These are phyloP conservation scores for Parauchenoglanis ngamensis DNA, from an alignment of 2,797 vertebrate genomes.

Conservation along the genomic window DNA sequence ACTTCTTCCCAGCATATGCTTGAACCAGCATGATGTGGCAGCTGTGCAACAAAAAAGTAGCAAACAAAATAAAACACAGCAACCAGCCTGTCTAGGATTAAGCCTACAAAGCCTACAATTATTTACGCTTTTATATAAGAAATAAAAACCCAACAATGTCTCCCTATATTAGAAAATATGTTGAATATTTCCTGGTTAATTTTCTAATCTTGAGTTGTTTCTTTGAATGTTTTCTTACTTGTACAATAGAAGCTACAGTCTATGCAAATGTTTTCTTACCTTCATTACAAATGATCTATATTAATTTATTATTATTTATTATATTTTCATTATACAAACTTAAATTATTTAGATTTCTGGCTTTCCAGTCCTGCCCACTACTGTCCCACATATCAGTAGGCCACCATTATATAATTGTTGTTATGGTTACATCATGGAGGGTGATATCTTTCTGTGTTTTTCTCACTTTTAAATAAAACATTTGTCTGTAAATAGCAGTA, in stretches of 20 bases:
- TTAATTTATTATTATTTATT: neutral
- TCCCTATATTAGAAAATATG: neutral
- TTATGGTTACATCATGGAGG: constrained; percentile 18
- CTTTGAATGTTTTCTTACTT: neutral
- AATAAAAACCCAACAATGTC: neutral
- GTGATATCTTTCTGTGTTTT: constrained; percentile 10
- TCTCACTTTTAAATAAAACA: neutral
- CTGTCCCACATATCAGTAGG: constrained; percentile 1
- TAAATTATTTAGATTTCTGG: neutral
- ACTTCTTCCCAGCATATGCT: constrained; percentile 15
- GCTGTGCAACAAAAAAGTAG: constrained; percentile 1
- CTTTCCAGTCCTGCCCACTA: neutral
- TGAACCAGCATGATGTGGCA: constrained; percentile 17
- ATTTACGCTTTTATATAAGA: constrained; percentile 5
- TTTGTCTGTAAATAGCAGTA: constrained; percentile 6
- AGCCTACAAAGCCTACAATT: neutral
- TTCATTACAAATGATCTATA: neutral
- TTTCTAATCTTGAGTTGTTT: neutral
- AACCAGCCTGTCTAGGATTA: constrained; percentile 8
- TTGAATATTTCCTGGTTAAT: neutral
- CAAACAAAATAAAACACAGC: constrained; percentile 1
- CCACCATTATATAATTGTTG: constrained; percentile 1
- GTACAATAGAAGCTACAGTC: no score
- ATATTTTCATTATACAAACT: neutral
- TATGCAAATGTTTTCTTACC: neutral